Evolutionary conservation across 2,797 vertebrate species (phyloP).

Genomic region (Rhabdomys pumilio): DNA sequence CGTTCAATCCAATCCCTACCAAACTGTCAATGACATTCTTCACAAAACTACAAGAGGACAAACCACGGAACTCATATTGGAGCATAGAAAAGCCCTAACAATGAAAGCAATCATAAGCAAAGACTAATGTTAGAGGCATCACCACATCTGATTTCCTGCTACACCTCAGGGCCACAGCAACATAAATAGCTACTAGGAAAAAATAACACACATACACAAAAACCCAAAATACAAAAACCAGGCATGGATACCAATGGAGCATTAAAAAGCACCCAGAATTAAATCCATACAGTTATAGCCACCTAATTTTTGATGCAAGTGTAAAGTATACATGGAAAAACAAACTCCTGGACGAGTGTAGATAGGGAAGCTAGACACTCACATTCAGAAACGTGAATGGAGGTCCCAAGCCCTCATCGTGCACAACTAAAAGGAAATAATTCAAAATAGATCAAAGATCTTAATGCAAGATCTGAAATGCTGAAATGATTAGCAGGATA

Average conservation of each 20-base stretch:
- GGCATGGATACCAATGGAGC: not conserved
- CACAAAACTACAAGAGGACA: not conserved
- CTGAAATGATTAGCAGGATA: no score
- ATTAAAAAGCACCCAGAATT: not conserved
- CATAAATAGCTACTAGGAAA: not conserved
- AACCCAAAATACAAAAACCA: not conserved
- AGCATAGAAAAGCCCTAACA: not conserved
- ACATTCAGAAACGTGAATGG: not conserved
- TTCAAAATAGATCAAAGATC: not conserved
- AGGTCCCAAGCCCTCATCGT: not conserved
- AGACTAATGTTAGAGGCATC: not conserved
- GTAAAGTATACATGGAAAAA: not conserved
- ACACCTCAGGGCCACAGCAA: not conserved
- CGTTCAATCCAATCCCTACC: not conserved
- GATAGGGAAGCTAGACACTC: not conserved
- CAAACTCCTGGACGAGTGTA: accelerated
- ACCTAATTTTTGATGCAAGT: not conserved
- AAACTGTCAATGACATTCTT: not conserved
- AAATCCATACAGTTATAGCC: no score
- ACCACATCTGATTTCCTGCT: not conserved
- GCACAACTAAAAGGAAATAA: not conserved
- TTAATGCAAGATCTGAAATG: not conserved
- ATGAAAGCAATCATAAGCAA: not conserved
- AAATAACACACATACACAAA: not conserved
- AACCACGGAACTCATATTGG: not conserved